Percentiles rank a stretch among this genome's conserved stretches.
Evolutionary conservation across 64 coral and sea anemone genomes (phyloP).

Genomic region (Platygyra sinensis): DNA sequence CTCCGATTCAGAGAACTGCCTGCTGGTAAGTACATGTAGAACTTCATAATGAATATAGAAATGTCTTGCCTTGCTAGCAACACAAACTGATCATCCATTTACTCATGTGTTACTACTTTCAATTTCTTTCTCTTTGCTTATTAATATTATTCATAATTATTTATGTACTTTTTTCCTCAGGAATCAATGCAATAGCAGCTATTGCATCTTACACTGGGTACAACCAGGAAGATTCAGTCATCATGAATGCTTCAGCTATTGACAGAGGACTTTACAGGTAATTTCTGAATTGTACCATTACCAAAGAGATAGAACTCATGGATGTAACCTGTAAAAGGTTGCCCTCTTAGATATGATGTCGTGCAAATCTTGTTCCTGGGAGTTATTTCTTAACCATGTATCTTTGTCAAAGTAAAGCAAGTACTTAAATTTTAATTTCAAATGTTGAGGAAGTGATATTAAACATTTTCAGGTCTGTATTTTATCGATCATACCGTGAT

Average conservation of each 20-base stretch:
- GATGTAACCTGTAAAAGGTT: no score
- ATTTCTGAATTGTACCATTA: background rate
- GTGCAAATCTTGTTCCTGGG: no score
- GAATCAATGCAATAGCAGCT: constrained; percentile 96
- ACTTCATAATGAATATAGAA: background rate
- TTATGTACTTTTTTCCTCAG: constrained; percentile 25
- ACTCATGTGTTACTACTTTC: no score
- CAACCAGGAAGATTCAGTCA: constrained; percentile 98
- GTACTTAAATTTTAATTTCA: no score
- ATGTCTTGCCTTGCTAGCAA: no score
- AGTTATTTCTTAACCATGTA: no score
- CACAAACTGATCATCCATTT: no score
- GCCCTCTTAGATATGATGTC: no score
- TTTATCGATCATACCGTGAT: constrained; percentile 98
- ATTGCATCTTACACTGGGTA: constrained; percentile 99
- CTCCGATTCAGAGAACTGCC: constrained; percentile 94
- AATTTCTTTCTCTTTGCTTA: no score
- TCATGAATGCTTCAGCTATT: constrained; percentile 98
- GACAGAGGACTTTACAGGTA: constrained; percentile 96
- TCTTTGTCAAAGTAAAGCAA: no score
- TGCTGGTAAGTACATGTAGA: constrained; percentile 54
- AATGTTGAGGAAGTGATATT: background rate
- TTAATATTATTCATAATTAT: background rate
- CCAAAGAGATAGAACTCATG: no score
- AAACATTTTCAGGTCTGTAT: constrained; percentile 63